Conservation (phyloP, 2,888 invertebrate species). For the Poecilobothrus nobilitatus region DNA sequence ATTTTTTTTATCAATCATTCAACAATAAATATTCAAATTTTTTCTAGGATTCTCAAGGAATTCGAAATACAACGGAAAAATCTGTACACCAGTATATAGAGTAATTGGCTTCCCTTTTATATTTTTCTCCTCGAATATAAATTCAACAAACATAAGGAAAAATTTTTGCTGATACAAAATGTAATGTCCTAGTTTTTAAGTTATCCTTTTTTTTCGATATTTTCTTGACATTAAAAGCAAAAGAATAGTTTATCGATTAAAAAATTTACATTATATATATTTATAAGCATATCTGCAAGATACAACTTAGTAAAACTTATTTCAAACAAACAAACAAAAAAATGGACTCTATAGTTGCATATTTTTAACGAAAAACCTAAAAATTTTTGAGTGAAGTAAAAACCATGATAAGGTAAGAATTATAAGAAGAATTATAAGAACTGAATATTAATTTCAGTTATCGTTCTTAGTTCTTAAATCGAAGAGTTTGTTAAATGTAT, state of each 20-base stretch:
- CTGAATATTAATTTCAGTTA: too few relatives aligned
- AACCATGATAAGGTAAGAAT: too few relatives aligned
- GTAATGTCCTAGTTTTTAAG: background rate
- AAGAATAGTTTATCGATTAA: background rate
- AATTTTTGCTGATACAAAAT: slow-evolving; percentile 1
- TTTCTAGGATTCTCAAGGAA: background rate
- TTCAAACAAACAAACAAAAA: too few relatives aligned
- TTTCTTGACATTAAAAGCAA: background rate
- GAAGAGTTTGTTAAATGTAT: too few relatives aligned
- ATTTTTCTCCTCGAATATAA: background rate
- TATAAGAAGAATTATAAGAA: too few relatives aligned
- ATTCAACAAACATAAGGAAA: background rate
- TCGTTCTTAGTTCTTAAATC: too few relatives aligned
- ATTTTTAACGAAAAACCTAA: too few relatives aligned
- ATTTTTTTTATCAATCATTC: background rate
- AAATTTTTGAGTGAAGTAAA: too few relatives aligned
- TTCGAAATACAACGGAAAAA: background rate
- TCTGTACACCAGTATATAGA: background rate
- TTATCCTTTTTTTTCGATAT: background rate
- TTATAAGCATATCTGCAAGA: too few relatives aligned
- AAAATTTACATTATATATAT: background rate
- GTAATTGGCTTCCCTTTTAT: background rate
- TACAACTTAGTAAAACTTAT: too few relatives aligned
- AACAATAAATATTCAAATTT: background rate
- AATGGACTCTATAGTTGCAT: too few relatives aligned